Evolutionary conservation across 2,113 vertebrate genomes (phyloP).

Genomic region (Atherinomorus stipes): DNA sequence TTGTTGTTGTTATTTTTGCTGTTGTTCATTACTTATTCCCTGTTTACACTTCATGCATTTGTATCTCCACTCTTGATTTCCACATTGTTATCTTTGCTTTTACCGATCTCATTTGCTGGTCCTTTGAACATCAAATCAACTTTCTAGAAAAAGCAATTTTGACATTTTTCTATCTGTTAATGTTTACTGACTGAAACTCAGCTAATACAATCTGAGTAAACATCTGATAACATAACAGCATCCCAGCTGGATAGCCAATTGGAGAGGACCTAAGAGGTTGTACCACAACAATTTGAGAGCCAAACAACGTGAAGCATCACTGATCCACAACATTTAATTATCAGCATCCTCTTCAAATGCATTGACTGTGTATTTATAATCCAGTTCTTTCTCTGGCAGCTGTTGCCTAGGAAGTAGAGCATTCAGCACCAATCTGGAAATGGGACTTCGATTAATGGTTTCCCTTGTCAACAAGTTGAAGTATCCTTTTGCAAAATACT

Average conservation of each 20-base stretch:
- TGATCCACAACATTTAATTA: conserved; percentile 80
- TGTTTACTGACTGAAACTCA: neutral
- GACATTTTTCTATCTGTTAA: neutral
- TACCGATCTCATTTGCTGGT: no score
- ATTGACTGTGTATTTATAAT: conserved; percentile 54
- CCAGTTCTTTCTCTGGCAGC: no score
- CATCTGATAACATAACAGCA: conserved; percentile 11
- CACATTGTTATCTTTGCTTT: no score
- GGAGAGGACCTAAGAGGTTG: conserved; percentile 37
- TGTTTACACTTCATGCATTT: no score
- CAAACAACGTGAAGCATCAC: conserved; percentile 44
- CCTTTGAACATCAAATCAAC: neutral
- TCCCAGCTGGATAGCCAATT: conserved; percentile 56
- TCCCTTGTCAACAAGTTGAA: no score
- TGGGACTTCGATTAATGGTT: no score
- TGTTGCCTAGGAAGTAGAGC: no score
- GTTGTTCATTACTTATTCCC: no score
- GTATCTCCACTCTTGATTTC: no score
- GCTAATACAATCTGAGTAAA: neutral
- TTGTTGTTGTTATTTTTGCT: no score
- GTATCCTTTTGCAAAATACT: no score
- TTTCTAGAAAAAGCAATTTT: neutral
- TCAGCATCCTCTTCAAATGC: conserved; percentile 53
- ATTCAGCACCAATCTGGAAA: no score
- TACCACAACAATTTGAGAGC: conserved; percentile 42